Percentiles rank a stretch among this genome's conserved stretches.
Evolutionary conservation across 2,113 vertebrate species (phyloP).

Genomic region (Phaethon lepturus): DNA sequence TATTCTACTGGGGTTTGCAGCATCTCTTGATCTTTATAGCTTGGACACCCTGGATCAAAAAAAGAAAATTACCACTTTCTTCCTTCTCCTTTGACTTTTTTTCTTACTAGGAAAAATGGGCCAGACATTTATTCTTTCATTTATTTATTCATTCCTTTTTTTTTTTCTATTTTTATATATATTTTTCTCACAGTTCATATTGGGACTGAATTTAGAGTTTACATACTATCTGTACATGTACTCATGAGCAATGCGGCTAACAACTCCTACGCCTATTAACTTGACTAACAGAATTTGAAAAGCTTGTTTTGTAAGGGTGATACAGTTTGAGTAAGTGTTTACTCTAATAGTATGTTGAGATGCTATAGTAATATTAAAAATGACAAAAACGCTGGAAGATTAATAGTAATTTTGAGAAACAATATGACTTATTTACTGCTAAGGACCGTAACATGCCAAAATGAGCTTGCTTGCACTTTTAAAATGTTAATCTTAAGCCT

Average conservation of each 20-base stretch:
- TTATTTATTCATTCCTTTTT: background rate
- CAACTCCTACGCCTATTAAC: constrained; percentile 26
- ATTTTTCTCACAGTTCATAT: background rate
- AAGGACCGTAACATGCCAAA: constrained; percentile 26
- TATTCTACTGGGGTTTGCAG: background rate
- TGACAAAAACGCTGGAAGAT: constrained; percentile 5
- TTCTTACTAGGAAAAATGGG: background rate
- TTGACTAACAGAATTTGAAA: constrained; percentile 21
- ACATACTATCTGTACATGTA: background rate
- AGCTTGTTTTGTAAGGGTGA: background rate
- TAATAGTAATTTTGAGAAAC: constrained; percentile 48
- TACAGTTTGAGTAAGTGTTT: constrained; percentile 12
- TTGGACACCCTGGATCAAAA: background rate
- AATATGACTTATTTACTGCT: constrained; percentile 52
- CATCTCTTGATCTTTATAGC: background rate
- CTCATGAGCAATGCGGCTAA: background rate
- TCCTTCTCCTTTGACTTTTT: background rate
- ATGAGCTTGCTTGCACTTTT: constrained; percentile 32
- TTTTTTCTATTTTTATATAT: accelerated
- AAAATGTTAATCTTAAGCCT: constrained; percentile 42
- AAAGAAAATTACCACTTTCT: background rate
- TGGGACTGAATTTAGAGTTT: background rate
- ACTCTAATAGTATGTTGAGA: background rate
- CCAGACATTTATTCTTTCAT: background rate
- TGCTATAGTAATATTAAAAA: background rate